Percentiles rank a stretch among this genome's conserved stretches.
phyloP scores from a whole-genome alignment of 2,797 vertebrate species.

The Tolypeutes matacus region DNA sequence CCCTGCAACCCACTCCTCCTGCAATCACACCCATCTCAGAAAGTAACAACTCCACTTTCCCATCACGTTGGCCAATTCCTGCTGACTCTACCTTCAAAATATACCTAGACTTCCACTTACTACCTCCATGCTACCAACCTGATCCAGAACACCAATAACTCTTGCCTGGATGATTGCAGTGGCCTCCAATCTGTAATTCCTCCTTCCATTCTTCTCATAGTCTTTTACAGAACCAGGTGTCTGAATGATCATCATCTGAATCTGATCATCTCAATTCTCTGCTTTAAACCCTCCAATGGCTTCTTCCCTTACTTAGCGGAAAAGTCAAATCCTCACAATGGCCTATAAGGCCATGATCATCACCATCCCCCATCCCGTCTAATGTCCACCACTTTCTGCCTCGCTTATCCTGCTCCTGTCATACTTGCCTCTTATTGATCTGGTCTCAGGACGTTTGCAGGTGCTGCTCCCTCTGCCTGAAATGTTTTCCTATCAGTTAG shows the following conservation, averaged over 20 bases:
- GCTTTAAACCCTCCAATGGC: not conserved
- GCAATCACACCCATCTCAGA: not conserved
- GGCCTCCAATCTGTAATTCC: not conserved
- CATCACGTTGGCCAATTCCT: not conserved
- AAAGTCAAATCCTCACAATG: not conserved
- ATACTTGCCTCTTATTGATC: not conserved
- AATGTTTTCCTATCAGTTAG: not conserved
- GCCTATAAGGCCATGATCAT: accelerated
- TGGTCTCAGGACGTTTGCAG: not conserved
- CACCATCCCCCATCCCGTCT: too few relatives aligned
- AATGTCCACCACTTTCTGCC: accelerated
- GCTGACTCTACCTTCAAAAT: not conserved
- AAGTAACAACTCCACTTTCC: not conserved
- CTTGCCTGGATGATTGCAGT: not conserved
- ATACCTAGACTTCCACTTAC: not conserved
- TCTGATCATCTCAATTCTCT: not conserved
- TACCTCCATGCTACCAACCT: not conserved
- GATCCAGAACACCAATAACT: not conserved
- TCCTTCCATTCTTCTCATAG: not conserved
- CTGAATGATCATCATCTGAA: not conserved
- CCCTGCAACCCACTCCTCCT: not conserved
- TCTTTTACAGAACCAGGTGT: not conserved
- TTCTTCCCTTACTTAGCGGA: not conserved
- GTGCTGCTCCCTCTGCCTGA: not conserved
- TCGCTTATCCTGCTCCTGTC: not conserved